phyloP scores from a whole-genome alignment of 1,140 invertebrate species.

The Proales similis region DNA sequence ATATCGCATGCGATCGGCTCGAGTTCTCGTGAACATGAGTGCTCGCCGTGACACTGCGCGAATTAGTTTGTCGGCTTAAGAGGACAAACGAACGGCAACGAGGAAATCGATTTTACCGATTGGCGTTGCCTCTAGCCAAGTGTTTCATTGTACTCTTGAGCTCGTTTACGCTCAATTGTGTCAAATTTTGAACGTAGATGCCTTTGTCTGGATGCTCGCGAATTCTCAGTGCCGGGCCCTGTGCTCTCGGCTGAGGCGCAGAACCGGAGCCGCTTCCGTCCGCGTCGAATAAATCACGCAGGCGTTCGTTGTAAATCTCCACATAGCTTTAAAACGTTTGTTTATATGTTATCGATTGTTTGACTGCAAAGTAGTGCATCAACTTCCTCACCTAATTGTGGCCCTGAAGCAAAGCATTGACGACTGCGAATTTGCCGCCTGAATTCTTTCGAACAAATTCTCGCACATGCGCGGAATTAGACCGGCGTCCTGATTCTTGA shows the following conservation, averaged over 20 bases:
- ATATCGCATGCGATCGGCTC: constrained; percentile 93
- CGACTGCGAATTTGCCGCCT: constrained; percentile 3
- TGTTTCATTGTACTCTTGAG: constrained; percentile 21
- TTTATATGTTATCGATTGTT: not conserved
- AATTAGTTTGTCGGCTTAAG: constrained; percentile 3
- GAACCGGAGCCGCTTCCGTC: not conserved
- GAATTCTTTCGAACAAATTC: constrained; percentile 65
- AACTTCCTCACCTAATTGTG: constrained; percentile 10
- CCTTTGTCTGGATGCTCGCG: constrained; percentile 61
- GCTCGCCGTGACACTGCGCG: constrained; percentile 68
- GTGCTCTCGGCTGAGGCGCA: constrained; percentile 61
- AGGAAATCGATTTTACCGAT: not conserved
- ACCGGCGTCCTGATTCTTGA: constrained; percentile 54
- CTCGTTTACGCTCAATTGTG: constrained; percentile 23
- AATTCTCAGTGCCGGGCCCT: constrained; percentile 63
- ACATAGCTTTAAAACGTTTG: constrained; percentile 58
- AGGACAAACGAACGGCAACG: not conserved
- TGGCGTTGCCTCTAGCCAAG: constrained; percentile 13
- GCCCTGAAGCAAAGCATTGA: constrained; percentile 27
- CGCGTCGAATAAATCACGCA: constrained; percentile 63
- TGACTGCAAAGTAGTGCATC: not conserved
- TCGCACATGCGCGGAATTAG: constrained; percentile 77
- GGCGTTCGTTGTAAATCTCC: constrained; percentile 81
- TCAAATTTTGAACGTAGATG: constrained; percentile 37
- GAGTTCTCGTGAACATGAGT: constrained; percentile 99